These are phyloP conservation scores for Cheilosia scutellata DNA, from an alignment of 2,888 invertebrate species.

Conservation along the genomic window DNA sequence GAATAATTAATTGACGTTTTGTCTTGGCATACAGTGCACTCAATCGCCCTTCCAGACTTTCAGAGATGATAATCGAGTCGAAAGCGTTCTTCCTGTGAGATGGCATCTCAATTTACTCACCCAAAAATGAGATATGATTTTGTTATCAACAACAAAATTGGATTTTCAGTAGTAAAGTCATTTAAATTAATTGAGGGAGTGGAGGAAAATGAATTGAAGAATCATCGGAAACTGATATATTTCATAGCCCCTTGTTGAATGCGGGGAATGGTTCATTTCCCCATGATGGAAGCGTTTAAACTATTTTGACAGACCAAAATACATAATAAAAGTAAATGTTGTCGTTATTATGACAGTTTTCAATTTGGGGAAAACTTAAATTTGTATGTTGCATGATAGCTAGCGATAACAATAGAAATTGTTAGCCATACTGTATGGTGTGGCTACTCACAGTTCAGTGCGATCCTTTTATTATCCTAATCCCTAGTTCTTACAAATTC, in stretches of 20 bases:
- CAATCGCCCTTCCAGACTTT: slow-evolving; percentile 39
- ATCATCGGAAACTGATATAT: background rate
- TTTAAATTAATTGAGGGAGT: slow-evolving; percentile 58
- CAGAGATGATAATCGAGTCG: slow-evolving; percentile 58
- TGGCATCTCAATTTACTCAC: slow-evolving; percentile 58
- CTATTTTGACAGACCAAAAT: background rate
- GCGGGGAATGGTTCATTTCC: slow-evolving; percentile 3
- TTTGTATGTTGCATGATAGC: too few species aligned
- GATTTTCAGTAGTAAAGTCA: slow-evolving; percentile 49
- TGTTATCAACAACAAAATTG: slow-evolving; percentile 63
- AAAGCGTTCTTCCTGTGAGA: slow-evolving; percentile 12
- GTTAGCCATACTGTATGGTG: too few species aligned
- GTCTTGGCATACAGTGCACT: slow-evolving; percentile 15
- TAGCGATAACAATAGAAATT: too few species aligned
- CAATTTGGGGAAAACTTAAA: too few species aligned
- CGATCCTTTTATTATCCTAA: too few species aligned
- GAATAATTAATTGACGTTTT: slow-evolving; percentile 62
- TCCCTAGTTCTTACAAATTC: too few species aligned
- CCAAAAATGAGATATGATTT: slow-evolving; percentile 49
- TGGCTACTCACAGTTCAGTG: too few species aligned
- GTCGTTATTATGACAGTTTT: too few species aligned
- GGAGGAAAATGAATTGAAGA: background rate
- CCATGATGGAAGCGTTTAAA: background rate
- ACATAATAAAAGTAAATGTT: too few species aligned
- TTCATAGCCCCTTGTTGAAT: background rate